Evolutionary conservation across 1,140 invertebrate genomes (phyloP), one percentile per base, ranked within the genome.

Genomic region (Rhagoletis pomonella): DNA sequence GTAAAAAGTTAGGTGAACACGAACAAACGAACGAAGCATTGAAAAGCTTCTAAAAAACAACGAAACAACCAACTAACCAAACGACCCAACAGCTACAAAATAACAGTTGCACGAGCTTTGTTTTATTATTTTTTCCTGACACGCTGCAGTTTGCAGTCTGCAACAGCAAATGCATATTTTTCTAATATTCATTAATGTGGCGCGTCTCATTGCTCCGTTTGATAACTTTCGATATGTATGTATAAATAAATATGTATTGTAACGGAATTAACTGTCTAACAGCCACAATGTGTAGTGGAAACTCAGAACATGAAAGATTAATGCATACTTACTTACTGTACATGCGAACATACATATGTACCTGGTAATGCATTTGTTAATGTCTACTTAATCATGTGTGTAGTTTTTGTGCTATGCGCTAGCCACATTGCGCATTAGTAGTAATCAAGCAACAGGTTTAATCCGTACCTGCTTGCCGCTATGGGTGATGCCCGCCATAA

Each of bases 391-490:
- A 67, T 67, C 67, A 73, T 73, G 14, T 47, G 4, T 0, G 44
- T 14, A 44, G 29, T 29, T 29, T 29, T 29, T 29, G 12, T 14
- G 60, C 67, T 17, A 47, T 47, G 67, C 67, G 67, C 67, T 17
- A 47, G 42, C 67, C 42, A 73, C 67, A 73, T 73, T 73, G 44
- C 10, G 12, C 4, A 73, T 73, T 44, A 47, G 67, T 42, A 12
- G 67, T 73, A 73, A 73, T 73, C 39, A 39, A 73, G 67, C 67
- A 73, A 73, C 67, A 73, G 67, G 67, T 73, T 73, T 47, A 73
- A 44, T 73, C 39, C 67, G 44, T 29, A 29, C 0, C 29, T 29
- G 29, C 44, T 17, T 6, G 39, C 67, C 17, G 10, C 67, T 3
- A 65, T 19, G 7, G 60, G 10, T 62, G 10, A 12, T 62, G 60